Conservation (phyloP, 2,888 invertebrate species). For the Athripsodes cinereus region DNA sequence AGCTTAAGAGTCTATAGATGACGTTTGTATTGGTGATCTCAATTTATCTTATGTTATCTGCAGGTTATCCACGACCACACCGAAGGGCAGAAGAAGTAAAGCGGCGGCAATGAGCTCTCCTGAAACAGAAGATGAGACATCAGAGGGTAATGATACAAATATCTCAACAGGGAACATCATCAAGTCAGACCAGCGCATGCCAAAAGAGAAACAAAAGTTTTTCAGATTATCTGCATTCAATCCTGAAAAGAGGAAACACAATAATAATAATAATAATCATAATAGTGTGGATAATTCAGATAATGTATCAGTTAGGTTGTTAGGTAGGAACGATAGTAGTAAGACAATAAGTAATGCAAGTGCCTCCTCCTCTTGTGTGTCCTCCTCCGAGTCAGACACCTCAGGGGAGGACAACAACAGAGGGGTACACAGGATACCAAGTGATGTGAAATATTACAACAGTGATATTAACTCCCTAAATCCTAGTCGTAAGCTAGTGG, state of each 20-base stretch:
- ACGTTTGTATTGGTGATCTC: slow-evolving; percentile 27
- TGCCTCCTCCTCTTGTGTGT: slow-evolving; percentile 12
- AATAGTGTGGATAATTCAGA: slow-evolving; percentile 39
- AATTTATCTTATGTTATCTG: too few species aligned
- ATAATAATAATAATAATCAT: slow-evolving; percentile 27
- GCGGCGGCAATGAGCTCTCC: slow-evolving; percentile 31
- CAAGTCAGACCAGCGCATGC: slow-evolving; percentile 68
- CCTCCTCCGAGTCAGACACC: slow-evolving; percentile 25
- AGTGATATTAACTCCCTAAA: neutral
- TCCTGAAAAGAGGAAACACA: slow-evolving; percentile 50
- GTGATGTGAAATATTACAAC: neutral
- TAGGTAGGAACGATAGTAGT: slow-evolving; percentile 17
- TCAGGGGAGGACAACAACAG: slow-evolving; percentile 14
- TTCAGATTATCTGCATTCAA: slow-evolving; percentile 77
- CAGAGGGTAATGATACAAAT: slow-evolving; percentile 41
- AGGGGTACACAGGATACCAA: slow-evolving; percentile 2
- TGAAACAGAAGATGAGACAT: slow-evolving; percentile 41
- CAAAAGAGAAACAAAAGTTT: slow-evolving; percentile 83
- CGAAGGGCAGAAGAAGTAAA: slow-evolving; percentile 38
- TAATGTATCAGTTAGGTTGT: slow-evolving; percentile 20
- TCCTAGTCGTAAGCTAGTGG: slow-evolving; percentile 4
- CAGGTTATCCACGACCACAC: slow-evolving; percentile 36
- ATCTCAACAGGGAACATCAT: slow-evolving; percentile 33
- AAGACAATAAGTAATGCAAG: too few species aligned
- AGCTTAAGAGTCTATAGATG: neutral